These are phyloP conservation scores for Seladonia tumulorum DNA, from an alignment of 2,888 invertebrate species.

Conservation along the genomic window DNA sequence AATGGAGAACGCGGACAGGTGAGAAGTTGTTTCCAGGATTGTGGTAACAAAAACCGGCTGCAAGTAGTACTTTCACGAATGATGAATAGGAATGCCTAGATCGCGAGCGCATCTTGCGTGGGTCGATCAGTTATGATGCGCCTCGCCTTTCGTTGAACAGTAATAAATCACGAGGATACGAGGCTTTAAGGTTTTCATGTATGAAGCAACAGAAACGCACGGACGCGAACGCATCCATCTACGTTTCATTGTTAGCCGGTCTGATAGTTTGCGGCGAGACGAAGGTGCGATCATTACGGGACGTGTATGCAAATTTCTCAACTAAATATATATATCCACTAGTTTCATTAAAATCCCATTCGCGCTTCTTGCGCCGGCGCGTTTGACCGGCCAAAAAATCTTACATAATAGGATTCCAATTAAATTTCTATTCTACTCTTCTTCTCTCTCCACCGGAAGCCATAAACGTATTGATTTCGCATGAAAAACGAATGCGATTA, in stretches of 20 bases:
- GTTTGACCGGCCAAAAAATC: too few relatives aligned
- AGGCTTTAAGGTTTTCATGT: neutral
- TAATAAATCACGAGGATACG: slow-evolving; percentile 6
- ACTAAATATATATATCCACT: neutral
- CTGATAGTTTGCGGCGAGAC: neutral
- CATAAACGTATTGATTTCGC: too few relatives aligned
- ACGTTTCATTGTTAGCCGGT: neutral
- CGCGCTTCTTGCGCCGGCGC: neutral
- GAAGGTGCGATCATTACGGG: neutral
- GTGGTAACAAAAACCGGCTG: neutral
- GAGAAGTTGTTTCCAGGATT: neutral
- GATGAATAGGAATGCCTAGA: neutral
- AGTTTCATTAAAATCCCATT: neutral
- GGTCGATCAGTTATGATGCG: neutral
- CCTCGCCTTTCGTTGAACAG: neutral
- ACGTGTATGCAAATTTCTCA: neutral
- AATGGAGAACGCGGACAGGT: neutral
- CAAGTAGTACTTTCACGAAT: neutral
- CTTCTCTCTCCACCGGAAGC: too few relatives aligned
- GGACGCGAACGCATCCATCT: neutral
- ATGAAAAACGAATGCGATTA: too few relatives aligned
- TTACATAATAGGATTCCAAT: too few relatives aligned
- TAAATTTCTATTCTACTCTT: too few relatives aligned
- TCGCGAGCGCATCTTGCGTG: neutral
- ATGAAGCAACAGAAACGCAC: neutral